phyloP scores from a whole-genome alignment of 2,113 vertebrate genomes.

The Ahaetulla prasina region DNA sequence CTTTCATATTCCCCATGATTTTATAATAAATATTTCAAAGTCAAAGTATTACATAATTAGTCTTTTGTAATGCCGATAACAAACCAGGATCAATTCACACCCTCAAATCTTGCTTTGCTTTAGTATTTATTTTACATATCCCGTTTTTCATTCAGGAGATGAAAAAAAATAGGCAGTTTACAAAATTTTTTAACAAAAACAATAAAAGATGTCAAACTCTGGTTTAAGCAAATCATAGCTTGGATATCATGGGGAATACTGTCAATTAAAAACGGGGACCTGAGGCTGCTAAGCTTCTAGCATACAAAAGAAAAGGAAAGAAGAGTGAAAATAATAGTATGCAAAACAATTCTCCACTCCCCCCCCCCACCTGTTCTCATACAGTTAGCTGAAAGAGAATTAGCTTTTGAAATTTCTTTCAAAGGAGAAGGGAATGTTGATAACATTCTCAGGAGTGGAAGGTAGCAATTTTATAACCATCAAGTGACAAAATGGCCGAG shows the following conservation, averaged over 20 bases:
- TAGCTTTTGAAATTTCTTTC: neutral
- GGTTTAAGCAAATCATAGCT: neutral
- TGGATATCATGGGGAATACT: neutral
- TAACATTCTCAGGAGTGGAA: neutral
- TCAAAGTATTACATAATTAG: neutral
- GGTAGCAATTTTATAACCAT: neutral
- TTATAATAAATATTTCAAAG: neutral
- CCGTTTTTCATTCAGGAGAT: neutral
- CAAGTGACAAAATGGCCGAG: neutral
- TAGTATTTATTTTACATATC: neutral
- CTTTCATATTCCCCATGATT: neutral
- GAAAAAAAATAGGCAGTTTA: neutral
- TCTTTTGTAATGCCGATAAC: neutral
- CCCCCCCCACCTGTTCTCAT: neutral
- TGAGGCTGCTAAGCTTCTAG: neutral
- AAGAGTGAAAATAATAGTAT: neutral
- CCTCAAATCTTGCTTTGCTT: neutral
- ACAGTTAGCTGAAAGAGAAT: neutral
- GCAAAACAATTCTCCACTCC: neutral
- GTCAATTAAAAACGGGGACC: neutral
- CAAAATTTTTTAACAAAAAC: neutral
- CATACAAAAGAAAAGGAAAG: neutral
- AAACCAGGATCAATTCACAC: neutral
- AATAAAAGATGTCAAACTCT: neutral
- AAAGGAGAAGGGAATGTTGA: neutral